These are phyloP conservation scores for Leistus spinibarbis DNA, from an alignment of 2,888 invertebrate species.

Conservation along the genomic window DNA sequence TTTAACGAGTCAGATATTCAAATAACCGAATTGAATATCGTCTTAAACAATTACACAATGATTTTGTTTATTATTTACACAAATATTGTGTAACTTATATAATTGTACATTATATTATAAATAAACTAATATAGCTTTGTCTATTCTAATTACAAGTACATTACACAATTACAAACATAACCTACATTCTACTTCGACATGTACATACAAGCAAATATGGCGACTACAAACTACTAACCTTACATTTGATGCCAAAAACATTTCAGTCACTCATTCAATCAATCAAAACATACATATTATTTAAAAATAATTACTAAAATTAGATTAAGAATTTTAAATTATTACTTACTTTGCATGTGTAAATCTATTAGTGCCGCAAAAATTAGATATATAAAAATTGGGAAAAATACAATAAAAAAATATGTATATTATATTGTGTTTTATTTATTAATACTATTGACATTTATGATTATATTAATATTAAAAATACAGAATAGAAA, in stretches of 20 bases:
- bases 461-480: neutral
- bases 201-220: neutral
- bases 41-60: neutral
- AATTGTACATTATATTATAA: neutral
- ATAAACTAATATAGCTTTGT: neutral
- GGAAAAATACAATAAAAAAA: neutral
- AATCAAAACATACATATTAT: neutral
- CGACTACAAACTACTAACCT: neutral
- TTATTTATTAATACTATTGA: constrained; percentile 19
- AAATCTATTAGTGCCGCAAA: neutral
- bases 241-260: neutral
- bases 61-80: neutral
- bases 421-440: neutral
- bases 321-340: neutral
- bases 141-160: neutral
- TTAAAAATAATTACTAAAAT: neutral
- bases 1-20: no score
- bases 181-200: neutral
- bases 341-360: neutral
- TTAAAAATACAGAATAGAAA: constrained; percentile 1
- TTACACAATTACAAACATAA: neutral
- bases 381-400: neutral
- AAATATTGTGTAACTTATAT: neutral
- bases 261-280: neutral
- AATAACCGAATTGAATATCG: no score